Conservation (phyloP, 2,113 vertebrate genomes). For the Corynorhinus townsendii region DNA sequence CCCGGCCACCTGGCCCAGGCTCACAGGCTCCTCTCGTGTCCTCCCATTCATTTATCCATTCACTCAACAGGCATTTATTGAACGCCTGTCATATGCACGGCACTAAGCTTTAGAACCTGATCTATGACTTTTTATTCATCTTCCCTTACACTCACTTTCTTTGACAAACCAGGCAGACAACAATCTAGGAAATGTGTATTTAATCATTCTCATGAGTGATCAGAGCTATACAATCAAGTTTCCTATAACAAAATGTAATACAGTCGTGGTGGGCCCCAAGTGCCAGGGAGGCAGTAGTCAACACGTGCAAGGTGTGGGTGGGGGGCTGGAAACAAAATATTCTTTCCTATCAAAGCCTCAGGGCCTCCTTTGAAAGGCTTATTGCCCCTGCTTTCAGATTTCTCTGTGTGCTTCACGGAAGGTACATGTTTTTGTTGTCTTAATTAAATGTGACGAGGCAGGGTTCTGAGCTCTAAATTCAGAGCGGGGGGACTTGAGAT, state of each 20-base stretch:
- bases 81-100: background rate
- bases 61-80: background rate
- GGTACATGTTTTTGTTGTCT: background rate
- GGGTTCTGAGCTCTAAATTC: background rate
- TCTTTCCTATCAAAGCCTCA: background rate
- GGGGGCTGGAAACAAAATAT: background rate
- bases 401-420: background rate
- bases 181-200: slow-evolving; percentile 25
- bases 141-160: background rate
- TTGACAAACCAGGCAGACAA: slow-evolving; percentile 18
- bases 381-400: background rate
- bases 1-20: background rate
- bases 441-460: background rate
- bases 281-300: background rate
- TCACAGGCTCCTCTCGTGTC: background rate
- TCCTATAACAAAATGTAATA: slow-evolving; percentile 24
- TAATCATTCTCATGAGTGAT: slow-evolving; percentile 27
- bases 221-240: slow-evolving; percentile 3
- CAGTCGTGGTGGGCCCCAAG: background rate
- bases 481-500: background rate
- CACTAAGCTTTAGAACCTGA: background rate
- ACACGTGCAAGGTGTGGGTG: background rate
- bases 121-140: background rate
- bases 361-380: background rate
- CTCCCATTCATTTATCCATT: background rate